Conservation (phyloP, 2,888 invertebrate genomes). For the Hypomecis atomaria region DNA sequence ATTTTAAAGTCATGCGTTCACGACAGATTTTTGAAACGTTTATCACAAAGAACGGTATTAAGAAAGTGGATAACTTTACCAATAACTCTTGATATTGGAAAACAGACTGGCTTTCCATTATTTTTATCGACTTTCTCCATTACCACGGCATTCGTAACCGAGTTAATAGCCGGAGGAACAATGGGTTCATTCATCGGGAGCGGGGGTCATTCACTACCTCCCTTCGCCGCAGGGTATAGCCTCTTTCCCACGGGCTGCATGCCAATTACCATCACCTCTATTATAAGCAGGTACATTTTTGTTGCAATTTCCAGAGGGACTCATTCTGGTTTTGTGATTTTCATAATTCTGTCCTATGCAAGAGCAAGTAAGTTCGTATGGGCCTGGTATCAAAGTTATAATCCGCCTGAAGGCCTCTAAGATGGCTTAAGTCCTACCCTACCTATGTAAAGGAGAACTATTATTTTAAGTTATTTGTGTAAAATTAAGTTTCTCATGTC, state of each 20-base stretch:
- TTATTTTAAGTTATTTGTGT: no score
- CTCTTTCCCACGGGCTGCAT: constrained; percentile 40
- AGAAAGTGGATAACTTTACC: no score
- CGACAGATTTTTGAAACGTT: no score
- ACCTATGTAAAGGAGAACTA: no score
- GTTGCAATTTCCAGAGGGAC: constrained; percentile 32
- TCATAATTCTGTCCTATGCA: neutral
- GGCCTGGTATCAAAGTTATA: no score
- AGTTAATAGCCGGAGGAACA: constrained; percentile 40
- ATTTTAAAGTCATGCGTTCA: no score
- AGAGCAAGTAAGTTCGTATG: no score
- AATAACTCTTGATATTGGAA: no score
- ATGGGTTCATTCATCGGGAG: constrained; percentile 41
- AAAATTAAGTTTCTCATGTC: no score
- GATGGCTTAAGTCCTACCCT: no score
- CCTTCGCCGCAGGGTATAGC: constrained; percentile 35
- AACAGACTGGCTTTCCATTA: constrained; percentile 19
- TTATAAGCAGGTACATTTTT: constrained; percentile 30
- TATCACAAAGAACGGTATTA: no score
- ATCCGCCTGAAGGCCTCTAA: no score
- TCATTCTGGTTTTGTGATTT: constrained; percentile 22
- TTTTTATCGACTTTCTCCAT: constrained; percentile 36
- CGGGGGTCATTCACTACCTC: constrained; percentile 38
- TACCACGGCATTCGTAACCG: constrained; percentile 37
- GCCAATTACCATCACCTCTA: constrained; percentile 36